These are phyloP conservation scores for Microtus oregoni DNA, from an alignment of 2,113 vertebrate genomes.

Conservation along the genomic window DNA sequence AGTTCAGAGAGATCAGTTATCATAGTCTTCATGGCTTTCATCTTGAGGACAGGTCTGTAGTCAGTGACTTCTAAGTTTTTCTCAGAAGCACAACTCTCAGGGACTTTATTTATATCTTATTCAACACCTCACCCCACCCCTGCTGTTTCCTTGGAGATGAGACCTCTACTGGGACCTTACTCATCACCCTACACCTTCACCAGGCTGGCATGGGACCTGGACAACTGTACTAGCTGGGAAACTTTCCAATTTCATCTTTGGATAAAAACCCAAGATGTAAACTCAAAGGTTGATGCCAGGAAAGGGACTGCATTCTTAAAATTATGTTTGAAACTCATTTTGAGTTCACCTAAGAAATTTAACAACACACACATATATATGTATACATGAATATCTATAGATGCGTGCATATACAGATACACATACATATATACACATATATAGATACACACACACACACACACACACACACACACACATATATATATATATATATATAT, in stretches of 20 bases:
- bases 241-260: slow-evolving; percentile 61
- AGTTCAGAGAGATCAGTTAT: neutral
- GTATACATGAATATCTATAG: no score
- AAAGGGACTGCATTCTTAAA: neutral
- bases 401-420: no score
- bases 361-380: no score
- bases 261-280: slow-evolving; percentile 53
- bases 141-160: slow-evolving; percentile 61
- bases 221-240: slow-evolving; percentile 50
- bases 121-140: neutral
- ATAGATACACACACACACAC: no score
- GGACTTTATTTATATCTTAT: neutral
- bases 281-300: slow-evolving; percentile 28
- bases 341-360: slow-evolving; percentile 27
- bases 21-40: neutral
- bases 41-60: neutral
- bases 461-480: no score
- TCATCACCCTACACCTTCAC: neutral
- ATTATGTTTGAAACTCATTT: slow-evolving; percentile 10
- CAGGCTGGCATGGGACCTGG: neutral
- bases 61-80: slow-evolving; percentile 14
- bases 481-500: no score
- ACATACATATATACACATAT: no score
- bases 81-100: neutral
- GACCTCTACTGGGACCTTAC: slow-evolving; percentile 41